Evolutionary conservation across 2,113 vertebrate genomes (phyloP).

Genomic region (Syngnathus scovelli): DNA sequence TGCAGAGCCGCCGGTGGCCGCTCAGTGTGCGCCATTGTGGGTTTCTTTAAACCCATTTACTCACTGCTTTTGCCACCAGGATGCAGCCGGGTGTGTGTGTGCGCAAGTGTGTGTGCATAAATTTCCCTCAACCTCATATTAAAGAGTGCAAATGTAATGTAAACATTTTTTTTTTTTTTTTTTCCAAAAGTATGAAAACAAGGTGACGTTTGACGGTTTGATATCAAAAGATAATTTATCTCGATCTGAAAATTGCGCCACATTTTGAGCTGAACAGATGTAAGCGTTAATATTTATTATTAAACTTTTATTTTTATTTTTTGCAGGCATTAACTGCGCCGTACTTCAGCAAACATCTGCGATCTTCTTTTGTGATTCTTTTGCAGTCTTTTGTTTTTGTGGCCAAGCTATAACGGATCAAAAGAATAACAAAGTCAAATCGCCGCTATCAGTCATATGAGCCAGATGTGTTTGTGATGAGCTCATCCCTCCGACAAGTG

Average conservation of each 20-base stretch:
- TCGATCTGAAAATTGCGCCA: too few species aligned
- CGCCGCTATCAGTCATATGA: background rate
- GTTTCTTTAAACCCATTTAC: slow-evolving; percentile 72
- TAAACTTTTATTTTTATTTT: background rate
- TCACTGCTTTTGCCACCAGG: slow-evolving; percentile 48
- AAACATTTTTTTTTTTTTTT: background rate
- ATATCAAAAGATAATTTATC: too few species aligned
- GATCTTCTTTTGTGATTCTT: background rate
- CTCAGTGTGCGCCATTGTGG: slow-evolving; percentile 55
- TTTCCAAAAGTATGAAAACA: too few species aligned
- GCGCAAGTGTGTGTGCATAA: background rate
- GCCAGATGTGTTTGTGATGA: background rate
- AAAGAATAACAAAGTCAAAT: background rate
- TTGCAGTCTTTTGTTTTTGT: background rate
- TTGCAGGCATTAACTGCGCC: background rate
- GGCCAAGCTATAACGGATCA: background rate
- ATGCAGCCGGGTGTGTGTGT: slow-evolving; percentile 22
- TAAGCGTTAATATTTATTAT: background rate
- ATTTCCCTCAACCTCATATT: background rate
- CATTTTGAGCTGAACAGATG: background rate
- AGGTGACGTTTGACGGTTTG: too few species aligned
- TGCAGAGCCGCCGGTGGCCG: slow-evolving; percentile 67
- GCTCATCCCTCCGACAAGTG: background rate
- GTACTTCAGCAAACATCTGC: background rate
- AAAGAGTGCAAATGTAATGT: background rate